Conservation (phyloP, 1,140 invertebrate species). For the Neotoxoptera formosana region DNA sequence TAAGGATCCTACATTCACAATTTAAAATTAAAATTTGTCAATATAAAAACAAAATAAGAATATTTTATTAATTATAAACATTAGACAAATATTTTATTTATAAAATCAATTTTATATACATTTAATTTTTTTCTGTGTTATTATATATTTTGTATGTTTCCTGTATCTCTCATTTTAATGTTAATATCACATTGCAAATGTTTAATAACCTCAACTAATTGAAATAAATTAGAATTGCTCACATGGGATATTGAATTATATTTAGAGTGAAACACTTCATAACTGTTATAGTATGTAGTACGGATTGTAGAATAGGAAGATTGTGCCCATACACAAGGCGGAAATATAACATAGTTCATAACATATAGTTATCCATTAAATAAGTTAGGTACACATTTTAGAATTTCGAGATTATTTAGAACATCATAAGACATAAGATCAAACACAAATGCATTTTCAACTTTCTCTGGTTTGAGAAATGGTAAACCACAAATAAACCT, state of each 20-base stretch:
- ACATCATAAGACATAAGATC: not conserved
- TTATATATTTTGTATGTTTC: not conserved
- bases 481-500: not conserved
- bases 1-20: too few species aligned
- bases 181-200: not conserved
- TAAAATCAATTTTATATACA: not conserved
- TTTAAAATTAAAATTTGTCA: not conserved
- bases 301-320: not conserved
- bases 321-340: not conserved
- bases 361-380: not conserved
- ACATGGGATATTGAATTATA: not conserved
- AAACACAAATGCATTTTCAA: constrained; percentile 13
- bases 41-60: not conserved
- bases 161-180: not conserved
- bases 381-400: not conserved
- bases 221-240: too few species aligned
- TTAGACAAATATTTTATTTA: not conserved
- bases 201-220: not conserved
- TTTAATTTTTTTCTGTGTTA: not conserved
- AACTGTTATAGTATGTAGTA: not conserved
- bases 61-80: too few species aligned
- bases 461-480: not conserved
- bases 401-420: not conserved
- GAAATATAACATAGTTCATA: not conserved
- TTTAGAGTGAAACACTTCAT: not conserved